Percentiles rank a stretch among this genome's conserved stretches.
Conservation (phyloP, 1,140 invertebrate genomes). For the Hormaphis cornu region DNA sequence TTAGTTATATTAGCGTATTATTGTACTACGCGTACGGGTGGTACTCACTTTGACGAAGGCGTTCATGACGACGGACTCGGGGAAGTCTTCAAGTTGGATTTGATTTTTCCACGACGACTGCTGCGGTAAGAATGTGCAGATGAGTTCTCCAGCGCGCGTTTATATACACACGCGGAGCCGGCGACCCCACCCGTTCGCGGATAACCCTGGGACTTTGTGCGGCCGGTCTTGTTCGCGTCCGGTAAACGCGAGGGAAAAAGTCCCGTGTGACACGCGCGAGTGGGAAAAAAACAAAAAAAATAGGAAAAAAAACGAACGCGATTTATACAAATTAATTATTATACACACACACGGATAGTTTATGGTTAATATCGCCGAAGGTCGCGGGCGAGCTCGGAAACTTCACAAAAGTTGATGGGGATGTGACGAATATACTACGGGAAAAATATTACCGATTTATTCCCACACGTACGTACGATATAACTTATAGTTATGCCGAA, state of each 20-base stretch:
- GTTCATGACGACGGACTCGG: not conserved
- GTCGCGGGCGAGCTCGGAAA: conserved; percentile 3
- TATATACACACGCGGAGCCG: conserved; percentile 5
- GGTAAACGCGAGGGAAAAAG: too few species aligned
- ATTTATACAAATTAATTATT: conserved; percentile 14
- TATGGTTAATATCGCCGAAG: not conserved
- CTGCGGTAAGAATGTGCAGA: not conserved
- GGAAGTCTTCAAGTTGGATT: not conserved
- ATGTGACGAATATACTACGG: too few species aligned
- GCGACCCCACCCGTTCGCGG: conserved; percentile 18
- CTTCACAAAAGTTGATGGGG: too few species aligned
- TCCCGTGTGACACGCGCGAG: not conserved
- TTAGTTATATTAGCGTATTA: too few species aligned
- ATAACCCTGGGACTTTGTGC: conserved; percentile 19
- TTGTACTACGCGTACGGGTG: not conserved
- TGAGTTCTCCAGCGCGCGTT: not conserved
- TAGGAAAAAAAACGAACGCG: not conserved
- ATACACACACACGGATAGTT: not conserved
- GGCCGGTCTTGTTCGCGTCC: too few species aligned
- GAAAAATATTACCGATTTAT: too few species aligned
- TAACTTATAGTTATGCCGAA: too few species aligned
- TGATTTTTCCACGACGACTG: not conserved
- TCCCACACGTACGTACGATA: too few species aligned
- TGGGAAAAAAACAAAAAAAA: not conserved
- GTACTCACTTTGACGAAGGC: conserved; percentile 21